Evolutionary conservation across 2,888 invertebrate genomes (phyloP).

Genomic region (Stenotaenia linearis): DNA sequence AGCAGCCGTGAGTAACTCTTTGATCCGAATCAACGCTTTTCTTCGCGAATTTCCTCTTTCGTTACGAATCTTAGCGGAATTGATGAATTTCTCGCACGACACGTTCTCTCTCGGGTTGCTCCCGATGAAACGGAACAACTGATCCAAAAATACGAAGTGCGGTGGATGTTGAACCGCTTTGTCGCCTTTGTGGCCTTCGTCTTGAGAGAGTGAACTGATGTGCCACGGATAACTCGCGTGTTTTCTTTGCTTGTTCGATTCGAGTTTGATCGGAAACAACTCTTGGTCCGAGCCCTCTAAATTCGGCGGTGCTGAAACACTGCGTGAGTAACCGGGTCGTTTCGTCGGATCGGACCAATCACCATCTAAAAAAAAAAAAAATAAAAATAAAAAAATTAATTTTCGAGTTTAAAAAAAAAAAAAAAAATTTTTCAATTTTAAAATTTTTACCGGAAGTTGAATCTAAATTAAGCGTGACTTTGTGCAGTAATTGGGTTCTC

Average conservation of each 20-base stretch:
- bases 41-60: conserved; percentile 44
- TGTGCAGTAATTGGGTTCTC: neutral
- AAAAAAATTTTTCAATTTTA: neutral
- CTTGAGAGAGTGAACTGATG: neutral
- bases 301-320: conserved; percentile 44
- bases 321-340: conserved; percentile 41
- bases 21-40: conserved; percentile 46
- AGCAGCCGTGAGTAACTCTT: conserved; percentile 45
- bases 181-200: neutral
- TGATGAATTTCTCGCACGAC: conserved; percentile 44
- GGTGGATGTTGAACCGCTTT: conserved; percentile 41
- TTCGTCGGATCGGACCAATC: neutral
- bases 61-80: conserved; percentile 44
- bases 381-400: neutral
- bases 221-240: conserved; percentile 33
- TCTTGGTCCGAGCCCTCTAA: conserved; percentile 42
- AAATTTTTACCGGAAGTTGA: neutral
- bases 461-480: neutral
- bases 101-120: conserved; percentile 47
- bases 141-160: conserved; percentile 45
- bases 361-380: neutral
- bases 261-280: conserved; percentile 37
- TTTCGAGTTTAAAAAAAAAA: neutral
- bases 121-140: conserved; percentile 47
- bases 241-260: conserved; percentile 21